A percentile compares a stretch with the other conserved stretches of the same genome.
phyloP scores from a whole-genome alignment of 2,113 vertebrate species.

The Lethenteron camtschaticum region DNA sequence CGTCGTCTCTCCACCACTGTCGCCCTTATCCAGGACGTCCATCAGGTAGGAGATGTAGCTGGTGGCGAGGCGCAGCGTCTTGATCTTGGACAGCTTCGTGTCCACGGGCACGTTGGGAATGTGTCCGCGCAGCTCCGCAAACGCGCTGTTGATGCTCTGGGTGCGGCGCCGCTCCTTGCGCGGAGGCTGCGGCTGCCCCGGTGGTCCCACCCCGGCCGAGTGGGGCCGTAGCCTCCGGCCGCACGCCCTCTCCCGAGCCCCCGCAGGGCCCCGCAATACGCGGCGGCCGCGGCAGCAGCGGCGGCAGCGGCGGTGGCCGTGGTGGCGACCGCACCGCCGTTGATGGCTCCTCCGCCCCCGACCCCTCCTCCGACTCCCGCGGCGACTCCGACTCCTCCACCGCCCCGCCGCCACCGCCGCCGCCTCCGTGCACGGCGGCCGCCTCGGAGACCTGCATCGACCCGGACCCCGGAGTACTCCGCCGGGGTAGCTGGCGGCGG shows the following conservation, averaged over 20 bases:
- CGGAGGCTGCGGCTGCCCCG: not conserved
- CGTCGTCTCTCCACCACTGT: slow-evolving; percentile 76
- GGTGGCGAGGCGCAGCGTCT: slow-evolving; percentile 79
- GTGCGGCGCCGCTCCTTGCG: slow-evolving; percentile 89
- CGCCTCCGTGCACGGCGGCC: not conserved
- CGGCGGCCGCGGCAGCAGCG: too few species aligned
- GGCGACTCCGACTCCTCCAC: too few species aligned
- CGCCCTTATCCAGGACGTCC: slow-evolving; percentile 95
- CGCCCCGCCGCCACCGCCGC: too few species aligned
- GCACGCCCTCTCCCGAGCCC: not conserved
- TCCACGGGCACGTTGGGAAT: slow-evolving; percentile 93
- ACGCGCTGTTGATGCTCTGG: slow-evolving; percentile 97
- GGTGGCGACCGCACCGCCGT: not conserved
- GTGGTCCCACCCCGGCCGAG: not conserved
- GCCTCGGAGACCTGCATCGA: not conserved
- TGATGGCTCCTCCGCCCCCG: too few species aligned
- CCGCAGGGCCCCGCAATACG: not conserved
- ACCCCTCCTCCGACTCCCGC: too few species aligned
- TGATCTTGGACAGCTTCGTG: slow-evolving; percentile 94
- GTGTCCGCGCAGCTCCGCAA: slow-evolving; percentile 78
- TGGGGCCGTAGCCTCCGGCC: not conserved
- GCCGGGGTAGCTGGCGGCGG: slow-evolving; percentile 2
- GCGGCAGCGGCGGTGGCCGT: not conserved
- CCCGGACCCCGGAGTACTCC: not conserved
- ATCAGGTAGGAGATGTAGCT: slow-evolving; percentile 99